phyloP scores from a whole-genome alignment of 2,113 vertebrate species.

The Phylloscopus trochiloides region DNA sequence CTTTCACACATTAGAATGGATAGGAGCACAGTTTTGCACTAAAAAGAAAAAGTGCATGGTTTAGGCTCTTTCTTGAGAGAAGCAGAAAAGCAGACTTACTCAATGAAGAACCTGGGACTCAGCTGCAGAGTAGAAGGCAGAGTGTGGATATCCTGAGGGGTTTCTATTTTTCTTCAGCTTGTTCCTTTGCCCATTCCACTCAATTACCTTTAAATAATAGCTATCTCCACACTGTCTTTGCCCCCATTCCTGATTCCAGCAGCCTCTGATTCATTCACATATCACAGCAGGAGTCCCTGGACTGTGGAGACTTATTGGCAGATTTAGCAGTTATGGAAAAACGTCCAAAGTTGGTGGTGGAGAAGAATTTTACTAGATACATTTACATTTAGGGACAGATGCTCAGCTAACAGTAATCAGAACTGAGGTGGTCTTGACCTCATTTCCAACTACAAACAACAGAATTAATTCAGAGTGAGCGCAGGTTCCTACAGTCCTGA shows the following conservation, averaged over 20 bases:
- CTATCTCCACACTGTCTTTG: background rate
- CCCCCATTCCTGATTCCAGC: background rate
- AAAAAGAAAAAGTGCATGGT: background rate
- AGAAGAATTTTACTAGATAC: background rate
- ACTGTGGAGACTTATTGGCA: background rate
- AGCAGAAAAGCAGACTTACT: background rate
- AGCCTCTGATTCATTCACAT: constrained; percentile 3
- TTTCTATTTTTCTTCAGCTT: constrained; percentile 11
- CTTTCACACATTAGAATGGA: background rate
- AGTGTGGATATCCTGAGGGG: background rate
- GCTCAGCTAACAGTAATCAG: background rate
- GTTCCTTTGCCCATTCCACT: constrained; percentile 28
- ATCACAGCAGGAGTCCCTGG: background rate
- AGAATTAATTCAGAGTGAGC: background rate
- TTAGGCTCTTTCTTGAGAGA: background rate
- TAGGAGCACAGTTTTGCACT: background rate
- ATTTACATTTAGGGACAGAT: background rate
- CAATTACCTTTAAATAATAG: constrained; percentile 50
- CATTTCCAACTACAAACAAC: background rate
- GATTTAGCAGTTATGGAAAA: constrained; percentile 1
- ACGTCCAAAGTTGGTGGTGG: background rate
- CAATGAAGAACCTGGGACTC: background rate
- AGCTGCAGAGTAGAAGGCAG: background rate
- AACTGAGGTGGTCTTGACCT: background rate
- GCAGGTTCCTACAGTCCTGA: background rate